Percentiles rank a stretch among this genome's conserved stretches.
phyloP scores from a whole-genome alignment of 2,888 invertebrate species.

The Drosophila infuscata region DNA sequence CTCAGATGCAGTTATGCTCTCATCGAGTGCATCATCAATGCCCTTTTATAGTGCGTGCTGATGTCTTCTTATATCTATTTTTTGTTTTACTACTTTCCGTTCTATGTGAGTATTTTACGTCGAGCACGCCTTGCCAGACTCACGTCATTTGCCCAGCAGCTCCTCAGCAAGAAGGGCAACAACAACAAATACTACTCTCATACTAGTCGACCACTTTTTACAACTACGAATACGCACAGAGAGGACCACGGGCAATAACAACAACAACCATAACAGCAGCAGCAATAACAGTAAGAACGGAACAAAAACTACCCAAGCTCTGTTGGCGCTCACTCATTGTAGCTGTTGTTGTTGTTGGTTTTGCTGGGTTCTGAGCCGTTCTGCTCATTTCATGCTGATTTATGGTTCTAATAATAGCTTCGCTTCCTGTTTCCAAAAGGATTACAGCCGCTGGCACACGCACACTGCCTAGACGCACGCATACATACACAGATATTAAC shows the following conservation, averaged over 20 bases:
- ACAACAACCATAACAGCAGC: slow-evolving; percentile 11
- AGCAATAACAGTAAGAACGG: slow-evolving; percentile 36
- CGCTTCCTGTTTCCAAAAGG: slow-evolving; percentile 75
- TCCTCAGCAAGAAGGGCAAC: slow-evolving; percentile 29
- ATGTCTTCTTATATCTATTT: slow-evolving; percentile 16
- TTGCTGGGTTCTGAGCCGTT: slow-evolving; percentile 60
- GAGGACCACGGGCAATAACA: slow-evolving; percentile 51
- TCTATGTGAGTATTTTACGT: slow-evolving; percentile 58
- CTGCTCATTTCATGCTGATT: slow-evolving; percentile 84
- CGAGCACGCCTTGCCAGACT: slow-evolving; percentile 60
- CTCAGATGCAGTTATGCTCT: slow-evolving; percentile 51
- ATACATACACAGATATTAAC: slow-evolving; percentile 41
- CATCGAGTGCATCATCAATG: slow-evolving; percentile 49
- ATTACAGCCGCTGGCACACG: slow-evolving; percentile 56
- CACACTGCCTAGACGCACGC: slow-evolving; percentile 35
- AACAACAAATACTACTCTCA: slow-evolving; percentile 50
- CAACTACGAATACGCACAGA: slow-evolving; percentile 67
- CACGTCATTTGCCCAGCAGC: slow-evolving; percentile 70
- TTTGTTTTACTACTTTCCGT: slow-evolving; percentile 56
- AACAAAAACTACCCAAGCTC: slow-evolving; percentile 47
- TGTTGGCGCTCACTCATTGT: slow-evolving; percentile 37
- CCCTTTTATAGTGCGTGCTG: slow-evolving; percentile 53
- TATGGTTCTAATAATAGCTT: slow-evolving; percentile 84
- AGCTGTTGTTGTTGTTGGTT: slow-evolving; percentile 43
- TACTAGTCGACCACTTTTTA: slow-evolving; percentile 50